Evolutionary conservation across 2,113 vertebrate genomes (phyloP).

Genomic region (Eonycteris spelaea): DNA sequence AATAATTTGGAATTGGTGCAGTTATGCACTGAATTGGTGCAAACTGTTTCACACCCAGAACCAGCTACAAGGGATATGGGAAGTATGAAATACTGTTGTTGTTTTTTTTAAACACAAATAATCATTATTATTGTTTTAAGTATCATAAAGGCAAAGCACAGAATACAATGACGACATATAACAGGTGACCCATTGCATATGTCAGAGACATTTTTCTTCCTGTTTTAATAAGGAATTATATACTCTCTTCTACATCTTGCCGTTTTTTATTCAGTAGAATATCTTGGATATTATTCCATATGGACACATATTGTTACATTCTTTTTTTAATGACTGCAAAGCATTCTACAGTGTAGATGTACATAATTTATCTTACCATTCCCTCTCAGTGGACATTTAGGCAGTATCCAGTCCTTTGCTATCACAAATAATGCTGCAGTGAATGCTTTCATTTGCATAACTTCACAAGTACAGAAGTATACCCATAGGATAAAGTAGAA

Average conservation of each 20-base stretch:
- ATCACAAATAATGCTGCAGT: neutral
- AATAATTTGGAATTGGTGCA: neutral
- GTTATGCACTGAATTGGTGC: neutral
- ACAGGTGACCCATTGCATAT: neutral
- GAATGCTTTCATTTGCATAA: neutral
- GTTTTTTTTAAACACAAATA: neutral
- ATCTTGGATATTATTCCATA: neutral
- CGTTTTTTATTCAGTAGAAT: neutral
- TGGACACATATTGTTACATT: neutral
- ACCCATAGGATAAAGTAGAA: neutral
- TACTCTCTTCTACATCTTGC: neutral
- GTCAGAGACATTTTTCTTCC: neutral
- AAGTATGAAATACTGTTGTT: neutral
- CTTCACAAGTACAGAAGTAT: neutral
- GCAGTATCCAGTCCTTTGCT: neutral
- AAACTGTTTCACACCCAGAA: neutral
- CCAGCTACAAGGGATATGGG: neutral
- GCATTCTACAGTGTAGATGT: neutral
- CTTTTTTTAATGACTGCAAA: neutral
- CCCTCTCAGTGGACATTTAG: neutral
- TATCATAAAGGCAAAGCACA: slow-evolving; percentile 1
- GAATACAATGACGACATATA: neutral
- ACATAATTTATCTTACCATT: neutral
- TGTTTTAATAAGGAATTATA: neutral
- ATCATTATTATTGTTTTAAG: neutral